phyloP scores from a whole-genome alignment of 1,140 invertebrate genomes.

The Asbolus verrucosus region DNA sequence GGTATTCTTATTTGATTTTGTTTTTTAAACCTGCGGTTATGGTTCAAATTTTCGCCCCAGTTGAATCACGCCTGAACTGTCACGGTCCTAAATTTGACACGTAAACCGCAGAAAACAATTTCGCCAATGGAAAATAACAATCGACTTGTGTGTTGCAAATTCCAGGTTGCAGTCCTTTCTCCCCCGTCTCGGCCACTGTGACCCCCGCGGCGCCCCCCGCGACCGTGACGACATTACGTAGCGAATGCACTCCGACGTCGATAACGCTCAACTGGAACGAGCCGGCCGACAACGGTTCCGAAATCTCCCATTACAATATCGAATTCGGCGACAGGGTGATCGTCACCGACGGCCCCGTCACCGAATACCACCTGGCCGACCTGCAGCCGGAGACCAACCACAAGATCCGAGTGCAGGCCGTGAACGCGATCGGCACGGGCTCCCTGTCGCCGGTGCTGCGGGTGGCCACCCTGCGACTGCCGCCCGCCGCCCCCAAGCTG shows the following conservation, averaged over 20 bases:
- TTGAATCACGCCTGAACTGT: no score
- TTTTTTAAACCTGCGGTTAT: no score
- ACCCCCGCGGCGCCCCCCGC: slow-evolving; percentile 82
- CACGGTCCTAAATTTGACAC: no score
- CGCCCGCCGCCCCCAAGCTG: slow-evolving; percentile 80
- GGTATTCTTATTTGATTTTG: no score
- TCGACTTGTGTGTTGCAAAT: no score
- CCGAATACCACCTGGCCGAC: slow-evolving; percentile 68
- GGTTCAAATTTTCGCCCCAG: no score
- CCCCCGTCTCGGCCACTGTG: slow-evolving; percentile 72
- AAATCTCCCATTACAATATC: slow-evolving; percentile 81
- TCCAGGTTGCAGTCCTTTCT: slow-evolving; percentile 72
- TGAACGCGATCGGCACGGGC: slow-evolving; percentile 86
- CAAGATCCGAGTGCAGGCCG: slow-evolving; percentile 82
- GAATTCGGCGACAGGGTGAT: slow-evolving; percentile 75
- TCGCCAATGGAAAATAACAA: no score
- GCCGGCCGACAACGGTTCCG: slow-evolving; percentile 77
- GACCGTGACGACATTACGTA: slow-evolving; percentile 72
- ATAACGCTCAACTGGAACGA: slow-evolving; percentile 79
- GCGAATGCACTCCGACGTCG: slow-evolving; percentile 73
- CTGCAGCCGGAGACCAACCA: slow-evolving; percentile 72
- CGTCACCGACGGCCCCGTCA: slow-evolving; percentile 69
- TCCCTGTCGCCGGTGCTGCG: slow-evolving; percentile 79
- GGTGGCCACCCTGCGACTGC: slow-evolving; percentile 78
- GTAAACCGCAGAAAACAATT: no score